These are phyloP conservation scores for Eretmocerus hayati DNA, from an alignment of 2,888 invertebrate genomes.

Conservation along the genomic window DNA sequence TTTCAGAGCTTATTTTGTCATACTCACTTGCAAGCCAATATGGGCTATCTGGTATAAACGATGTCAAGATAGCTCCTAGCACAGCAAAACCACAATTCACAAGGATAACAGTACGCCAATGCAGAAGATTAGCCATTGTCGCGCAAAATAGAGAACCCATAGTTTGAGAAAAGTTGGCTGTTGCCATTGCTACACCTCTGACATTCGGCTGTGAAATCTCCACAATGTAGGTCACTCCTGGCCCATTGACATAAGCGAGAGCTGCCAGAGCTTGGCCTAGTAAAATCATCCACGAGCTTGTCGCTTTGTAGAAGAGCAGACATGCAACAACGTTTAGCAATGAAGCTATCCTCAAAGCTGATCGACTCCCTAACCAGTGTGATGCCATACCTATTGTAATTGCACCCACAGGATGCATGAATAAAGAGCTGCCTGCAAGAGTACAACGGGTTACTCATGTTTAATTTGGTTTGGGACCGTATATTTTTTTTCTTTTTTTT, in stretches of 20 bases:
- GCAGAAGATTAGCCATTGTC: conserved; percentile 61
- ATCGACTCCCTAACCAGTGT: conserved; percentile 2
- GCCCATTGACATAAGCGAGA: background rate
- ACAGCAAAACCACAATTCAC: conserved; percentile 61
- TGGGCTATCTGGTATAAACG: conserved; percentile 73
- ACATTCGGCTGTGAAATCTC: conserved; percentile 6
- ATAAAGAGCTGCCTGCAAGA: conserved; percentile 1
- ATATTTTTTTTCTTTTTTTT: too few relatives aligned
- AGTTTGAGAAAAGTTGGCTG: conserved; percentile 57
- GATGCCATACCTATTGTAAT: conserved; percentile 2
- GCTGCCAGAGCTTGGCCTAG: background rate
- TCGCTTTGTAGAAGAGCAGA: conserved; percentile 4
- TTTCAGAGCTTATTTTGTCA: too few relatives aligned
- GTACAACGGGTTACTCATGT: background rate
- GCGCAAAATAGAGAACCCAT: conserved; percentile 70
- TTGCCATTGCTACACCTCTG: background rate
- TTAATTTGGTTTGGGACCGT: too few relatives aligned
- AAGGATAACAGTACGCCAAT: conserved; percentile 66
- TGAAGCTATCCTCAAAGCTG: background rate
- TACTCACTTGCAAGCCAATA: conserved; percentile 64
- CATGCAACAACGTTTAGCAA: background rate
- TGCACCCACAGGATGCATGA: conserved; percentile 3
- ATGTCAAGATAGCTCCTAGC: conserved; percentile 57
- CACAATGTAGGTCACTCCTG: conserved; percentile 1
- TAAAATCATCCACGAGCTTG: background rate